Base-by-base conservation (phyloP, 2,888 invertebrate genomes). In the Dendrolimus houi region DNA sequence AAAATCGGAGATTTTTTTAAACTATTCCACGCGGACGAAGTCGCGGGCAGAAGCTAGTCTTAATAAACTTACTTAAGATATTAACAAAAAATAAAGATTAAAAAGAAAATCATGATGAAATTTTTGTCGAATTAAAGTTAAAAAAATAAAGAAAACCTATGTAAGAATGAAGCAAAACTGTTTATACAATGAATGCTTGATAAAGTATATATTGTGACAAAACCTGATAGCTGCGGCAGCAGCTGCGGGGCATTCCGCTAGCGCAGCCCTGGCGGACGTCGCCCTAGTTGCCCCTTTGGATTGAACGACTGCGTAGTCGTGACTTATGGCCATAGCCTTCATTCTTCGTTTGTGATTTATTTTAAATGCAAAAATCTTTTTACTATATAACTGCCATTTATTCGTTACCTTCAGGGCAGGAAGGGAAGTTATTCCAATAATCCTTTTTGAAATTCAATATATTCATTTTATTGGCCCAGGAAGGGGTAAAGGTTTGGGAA, bases 261-360 rank as follows among this genome's bases (percentile, higher is more conserved):
- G 86, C 90, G 85, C 89, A 86, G 87, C 88, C 86, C 91, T 88
- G 85, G 81, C 83, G 82, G 87, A 81, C 85, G 83, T 83, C 87
- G 87, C 80, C 82, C 85, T 82, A 84, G 83, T 85, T 87, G 90
- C 86, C 85, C 84, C 87, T 81, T 83, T 89, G 88, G 87, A 89
- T 86, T 87, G 85, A 85, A 81, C 84, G 81, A 83, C 85, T 85
- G 84, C 87, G 86, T 87, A 87, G 85, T 84, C 78, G 74, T 76
- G 77, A 71, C 72, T 71, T 68, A 72, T 74, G 73, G 67, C 78
- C 75, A 69, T 75, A 77, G 78, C 72, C 72, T 55, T 54, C 41
- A 47, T 47, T 40, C 41, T 13, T 54, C 41, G 17, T 52, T 42
- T 54, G 42, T 41, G 52, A 57, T 17, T 29, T 47, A 42, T 41